A percentile compares a stretch with the other conserved stretches of the same genome.
These are phyloP conservation scores for Anthrax anthrax DNA, from an alignment of 2,888 invertebrate genomes.

Conservation along the genomic window DNA sequence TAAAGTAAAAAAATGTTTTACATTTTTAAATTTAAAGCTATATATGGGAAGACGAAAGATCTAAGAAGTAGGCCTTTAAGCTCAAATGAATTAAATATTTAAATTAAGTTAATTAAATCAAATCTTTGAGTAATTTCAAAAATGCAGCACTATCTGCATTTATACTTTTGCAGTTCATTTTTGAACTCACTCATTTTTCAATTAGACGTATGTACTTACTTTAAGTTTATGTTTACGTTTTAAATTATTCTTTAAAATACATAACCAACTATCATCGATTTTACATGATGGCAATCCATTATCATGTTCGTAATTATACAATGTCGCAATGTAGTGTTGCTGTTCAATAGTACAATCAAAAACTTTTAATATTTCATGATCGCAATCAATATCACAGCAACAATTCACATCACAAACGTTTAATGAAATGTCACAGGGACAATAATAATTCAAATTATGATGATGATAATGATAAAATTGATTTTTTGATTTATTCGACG, in stretches of 20 bases:
- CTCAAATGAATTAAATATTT: no score
- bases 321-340: constrained; percentile 1
- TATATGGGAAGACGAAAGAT: no score
- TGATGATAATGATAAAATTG: no score
- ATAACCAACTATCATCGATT: constrained; percentile 27
- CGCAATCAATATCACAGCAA: constrained; percentile 64
- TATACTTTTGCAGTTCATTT: no score
- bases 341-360: constrained; percentile 20
- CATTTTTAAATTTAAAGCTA: background rate
- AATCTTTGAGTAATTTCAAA: no score
- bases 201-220: constrained; percentile 6
- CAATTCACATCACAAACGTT: constrained; percentile 60
- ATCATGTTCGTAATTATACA: constrained; percentile 23
- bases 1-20: no score
- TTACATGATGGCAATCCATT: constrained; percentile 28
- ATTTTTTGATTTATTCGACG: no score
- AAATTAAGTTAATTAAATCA: no score
- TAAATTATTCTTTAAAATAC: constrained; percentile 25
- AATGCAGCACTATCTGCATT: no score
- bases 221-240: constrained; percentile 2
- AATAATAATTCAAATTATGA: constrained; percentile 25
- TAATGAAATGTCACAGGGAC: constrained; percentile 41
- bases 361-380: constrained; percentile 16
- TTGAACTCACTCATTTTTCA: no score
- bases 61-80: no score